Evolutionary conservation across 2,888 invertebrate species (phyloP).

Genomic region (Plagodis dolabraria): DNA sequence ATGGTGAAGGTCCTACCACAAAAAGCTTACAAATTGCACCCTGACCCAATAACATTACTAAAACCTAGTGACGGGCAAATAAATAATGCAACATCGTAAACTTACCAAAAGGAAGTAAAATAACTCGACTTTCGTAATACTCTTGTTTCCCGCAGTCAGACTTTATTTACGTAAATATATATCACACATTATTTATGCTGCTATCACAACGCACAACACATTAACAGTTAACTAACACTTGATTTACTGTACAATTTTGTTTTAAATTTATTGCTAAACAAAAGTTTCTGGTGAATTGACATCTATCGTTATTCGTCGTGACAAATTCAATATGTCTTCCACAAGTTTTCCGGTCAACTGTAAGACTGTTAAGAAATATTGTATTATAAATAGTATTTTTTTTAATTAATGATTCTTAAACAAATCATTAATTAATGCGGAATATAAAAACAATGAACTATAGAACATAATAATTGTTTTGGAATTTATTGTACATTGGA

Average conservation of each 20-base stretch:
- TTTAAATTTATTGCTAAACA: constrained; percentile 68
- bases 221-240: constrained; percentile 47
- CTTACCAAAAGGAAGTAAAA: constrained; percentile 72
- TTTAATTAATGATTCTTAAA: too few relatives aligned
- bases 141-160: constrained; percentile 61
- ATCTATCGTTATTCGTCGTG: constrained; percentile 72
- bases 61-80: constrained; percentile 31
- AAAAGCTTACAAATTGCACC: constrained; percentile 33
- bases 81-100: constrained; percentile 66
- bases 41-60: constrained; percentile 32
- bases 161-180: constrained; percentile 65
- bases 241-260: constrained; percentile 74
- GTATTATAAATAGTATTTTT: too few relatives aligned
- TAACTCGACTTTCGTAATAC: constrained; percentile 57
- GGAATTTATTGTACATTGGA: too few relatives aligned
- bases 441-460: too few relatives aligned
- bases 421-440: too few relatives aligned
- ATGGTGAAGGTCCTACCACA: constrained; percentile 34
- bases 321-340: constrained; percentile 81
- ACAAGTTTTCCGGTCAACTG: constrained; percentile 70
- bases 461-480: too few relatives aligned
- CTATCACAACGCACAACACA: constrained; percentile 68
- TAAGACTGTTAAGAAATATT: too few relatives aligned
- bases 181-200: constrained; percentile 76
- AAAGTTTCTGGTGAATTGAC: constrained; percentile 81